Evolutionary conservation across 1,140 invertebrate species (phyloP), one percentile per base, ranked within the genome.

Genomic region (Kradibia gibbosae): DNA sequence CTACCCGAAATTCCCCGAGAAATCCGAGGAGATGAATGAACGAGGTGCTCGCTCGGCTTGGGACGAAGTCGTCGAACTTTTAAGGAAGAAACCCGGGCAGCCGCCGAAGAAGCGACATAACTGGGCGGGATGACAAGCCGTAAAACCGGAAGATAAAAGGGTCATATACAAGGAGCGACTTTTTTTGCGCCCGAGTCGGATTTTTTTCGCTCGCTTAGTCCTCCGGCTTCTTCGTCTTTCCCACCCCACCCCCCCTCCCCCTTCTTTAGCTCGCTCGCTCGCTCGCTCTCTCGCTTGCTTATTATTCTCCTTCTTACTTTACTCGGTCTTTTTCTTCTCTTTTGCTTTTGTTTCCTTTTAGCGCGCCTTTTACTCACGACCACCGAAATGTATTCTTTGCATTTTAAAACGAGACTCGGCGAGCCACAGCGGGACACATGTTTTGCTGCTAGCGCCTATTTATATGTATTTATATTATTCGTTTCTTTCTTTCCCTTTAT

Each of bases 61-160:
- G n/a, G 5, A 39, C n/a, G 72, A 60, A 75, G 79, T 81, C 79
- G 79, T 67, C 60, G 79, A 81, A 81, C 79, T 81, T 81, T 81
- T 75, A 34, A 75, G 79, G 79, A 81, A 81, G 79, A 50, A 45
- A 53, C 36, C 48, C 25, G 39, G n/a, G 25, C 13, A 22, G 17
- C 17, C 74, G 13, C 3, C 11, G 62, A 39, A 39, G 62, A 17
- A 34, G 31, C 60, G 36, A 71, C 42, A 17, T 36, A 28, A 45
- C 39, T 42, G 53, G 74, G 74, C 25, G 57, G 74, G 55, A 36
- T 79, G 78, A 73, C 70, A 60, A 55, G 48, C 53, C 36, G 67
- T 79, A 79, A 79, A 79, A 79, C 78, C 78, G 67, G 67, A 79
- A 79, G 78, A 72, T 48, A 67, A 74, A n/a, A 60, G 75, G 50